A percentile compares a stretch with the other conserved stretches of the same genome.
These are phyloP conservation scores for Tetranychus truncatus DNA, from an alignment of 2,888 invertebrate genomes.

Conservation along the genomic window DNA sequence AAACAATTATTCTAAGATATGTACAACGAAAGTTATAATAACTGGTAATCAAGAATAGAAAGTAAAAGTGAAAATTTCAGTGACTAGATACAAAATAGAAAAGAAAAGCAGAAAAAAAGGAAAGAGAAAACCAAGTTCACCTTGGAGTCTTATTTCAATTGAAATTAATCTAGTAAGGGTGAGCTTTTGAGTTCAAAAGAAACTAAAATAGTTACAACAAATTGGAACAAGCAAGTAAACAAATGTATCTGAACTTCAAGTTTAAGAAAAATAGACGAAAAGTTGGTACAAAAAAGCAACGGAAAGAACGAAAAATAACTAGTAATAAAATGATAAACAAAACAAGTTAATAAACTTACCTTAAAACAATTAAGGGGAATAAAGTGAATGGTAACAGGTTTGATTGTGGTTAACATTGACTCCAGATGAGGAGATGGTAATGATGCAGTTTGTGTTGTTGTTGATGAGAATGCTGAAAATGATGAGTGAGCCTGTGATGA, in stretches of 20 bases:
- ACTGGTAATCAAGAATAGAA: not conserved
- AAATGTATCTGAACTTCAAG: not conserved
- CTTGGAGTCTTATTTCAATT: slow-evolving; percentile 1
- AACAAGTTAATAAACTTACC: slow-evolving; percentile 1
- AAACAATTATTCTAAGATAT: not conserved
- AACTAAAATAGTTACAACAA: not conserved
- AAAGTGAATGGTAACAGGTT: not conserved
- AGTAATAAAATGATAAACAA: not conserved
- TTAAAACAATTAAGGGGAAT: not conserved
- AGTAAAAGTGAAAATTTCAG: not conserved
- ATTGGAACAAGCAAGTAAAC: not conserved
- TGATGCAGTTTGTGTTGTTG: not conserved
- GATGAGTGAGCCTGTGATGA: not conserved
- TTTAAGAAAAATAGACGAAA: not conserved
- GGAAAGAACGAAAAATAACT: not conserved
- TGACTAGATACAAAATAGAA: not conserved
- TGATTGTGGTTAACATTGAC: not conserved
- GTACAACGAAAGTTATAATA: not conserved
- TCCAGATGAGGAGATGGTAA: not conserved
- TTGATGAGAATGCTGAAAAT: not conserved
- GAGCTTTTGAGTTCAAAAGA: not conserved
- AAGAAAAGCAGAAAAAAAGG: not conserved
- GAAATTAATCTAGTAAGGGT: not conserved
- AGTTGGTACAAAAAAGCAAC: not conserved
- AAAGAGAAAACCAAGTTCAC: not conserved